Percentiles rank a stretch among this genome's conserved stretches.
phyloP scores from a whole-genome alignment of 2,888 invertebrate genomes.

The Meandrusa payeni region DNA sequence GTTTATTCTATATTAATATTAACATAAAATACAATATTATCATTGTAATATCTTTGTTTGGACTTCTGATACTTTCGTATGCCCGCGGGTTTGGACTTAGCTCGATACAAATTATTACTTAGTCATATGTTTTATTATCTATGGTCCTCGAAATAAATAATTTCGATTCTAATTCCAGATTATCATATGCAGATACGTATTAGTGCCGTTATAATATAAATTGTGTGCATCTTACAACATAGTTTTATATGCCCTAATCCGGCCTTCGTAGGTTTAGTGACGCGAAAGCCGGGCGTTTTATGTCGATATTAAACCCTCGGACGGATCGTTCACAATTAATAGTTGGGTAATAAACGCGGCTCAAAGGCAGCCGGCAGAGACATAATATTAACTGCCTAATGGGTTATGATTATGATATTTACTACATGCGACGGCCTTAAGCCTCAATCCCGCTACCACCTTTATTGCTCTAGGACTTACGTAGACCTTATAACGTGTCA shows the following conservation, averaged over 20 bases:
- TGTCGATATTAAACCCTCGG: constrained; percentile 28
- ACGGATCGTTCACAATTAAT: constrained; percentile 62
- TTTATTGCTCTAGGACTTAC: constrained; percentile 14
- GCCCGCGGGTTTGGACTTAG: too few relatives aligned
- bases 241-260: constrained; percentile 23
- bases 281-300: constrained; percentile 30
- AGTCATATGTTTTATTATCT: too few relatives aligned
- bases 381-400: constrained; percentile 71
- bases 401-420: constrained; percentile 78
- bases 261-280: constrained; percentile 21
- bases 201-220: constrained; percentile 17
- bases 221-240: constrained; percentile 10
- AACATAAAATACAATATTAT: too few relatives aligned
- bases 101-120: too few relatives aligned
- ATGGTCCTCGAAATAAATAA: too few relatives aligned
- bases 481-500: constrained; percentile 6
- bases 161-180: too few relatives aligned
- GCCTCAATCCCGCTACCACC: constrained; percentile 42
- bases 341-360: constrained; percentile 60
- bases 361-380: constrained; percentile 70
- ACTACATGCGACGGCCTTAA: constrained; percentile 62
- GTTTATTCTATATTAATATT: too few relatives aligned
- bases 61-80: too few relatives aligned
- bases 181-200: too few relatives aligned
- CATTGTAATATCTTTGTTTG: too few relatives aligned